Evolutionary conservation across 2,888 invertebrate genomes (phyloP).

Genomic region (Agriotes lineatus): DNA sequence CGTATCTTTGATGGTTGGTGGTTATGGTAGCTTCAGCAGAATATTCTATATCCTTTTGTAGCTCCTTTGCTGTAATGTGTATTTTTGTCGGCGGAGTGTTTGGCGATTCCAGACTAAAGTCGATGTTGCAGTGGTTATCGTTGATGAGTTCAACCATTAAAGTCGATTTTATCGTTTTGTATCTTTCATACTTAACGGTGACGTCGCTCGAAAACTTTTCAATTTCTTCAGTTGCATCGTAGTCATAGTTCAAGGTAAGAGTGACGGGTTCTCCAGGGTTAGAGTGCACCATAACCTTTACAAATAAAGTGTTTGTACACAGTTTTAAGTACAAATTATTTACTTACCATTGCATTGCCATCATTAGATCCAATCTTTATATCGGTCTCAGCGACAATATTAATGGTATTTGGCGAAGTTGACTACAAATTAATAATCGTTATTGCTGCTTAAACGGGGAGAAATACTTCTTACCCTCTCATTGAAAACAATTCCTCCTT

Average conservation of each 20-base stretch:
- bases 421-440: no score
- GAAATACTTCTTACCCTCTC: no score
- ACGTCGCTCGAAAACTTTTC: slow-evolving; percentile 53
- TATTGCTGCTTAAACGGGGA: no score
- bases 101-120: slow-evolving; percentile 65
- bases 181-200: slow-evolving; percentile 57
- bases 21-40: slow-evolving; percentile 66
- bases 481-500: no score
- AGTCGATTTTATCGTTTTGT: slow-evolving; percentile 63
- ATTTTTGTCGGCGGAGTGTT: slow-evolving; percentile 67
- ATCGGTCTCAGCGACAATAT: no score
- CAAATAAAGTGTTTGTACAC: no score
- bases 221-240: slow-evolving; percentile 50
- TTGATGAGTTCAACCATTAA: slow-evolving; percentile 56
- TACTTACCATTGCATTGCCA: slow-evolving; percentile 69
- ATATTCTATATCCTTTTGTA: slow-evolving; percentile 53
- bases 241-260: neutral
- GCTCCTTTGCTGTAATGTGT: slow-evolving; percentile 63
- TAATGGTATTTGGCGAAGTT: no score
- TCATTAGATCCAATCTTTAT: slow-evolving; percentile 74
- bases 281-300: no score
- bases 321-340: no score
- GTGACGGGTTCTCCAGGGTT: neutral
- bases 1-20: slow-evolving; percentile 73
- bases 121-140: slow-evolving; percentile 64